Evolutionary conservation across 2,888 invertebrate species (phyloP).

Genomic region (Clusia tigrina): DNA sequence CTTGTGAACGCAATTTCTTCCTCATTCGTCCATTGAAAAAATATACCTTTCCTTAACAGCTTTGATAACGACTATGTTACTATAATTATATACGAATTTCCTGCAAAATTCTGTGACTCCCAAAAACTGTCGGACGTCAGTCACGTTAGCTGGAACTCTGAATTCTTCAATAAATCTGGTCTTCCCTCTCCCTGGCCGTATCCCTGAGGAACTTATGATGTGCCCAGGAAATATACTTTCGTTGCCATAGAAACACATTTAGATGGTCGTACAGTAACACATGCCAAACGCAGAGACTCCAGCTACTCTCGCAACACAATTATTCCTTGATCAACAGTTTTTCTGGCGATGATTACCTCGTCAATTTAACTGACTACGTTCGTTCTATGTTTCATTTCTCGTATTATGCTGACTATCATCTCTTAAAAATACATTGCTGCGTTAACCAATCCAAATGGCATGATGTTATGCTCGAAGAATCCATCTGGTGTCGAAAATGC

Average conservation of each 20-base stretch:
- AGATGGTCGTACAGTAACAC: slow-evolving; percentile 26
- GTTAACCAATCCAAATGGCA: slow-evolving; percentile 55
- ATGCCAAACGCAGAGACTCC: slow-evolving; percentile 12
- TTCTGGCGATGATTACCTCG: too few relatives aligned
- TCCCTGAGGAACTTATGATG: background rate
- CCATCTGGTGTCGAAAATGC: slow-evolving; percentile 51
- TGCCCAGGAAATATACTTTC: slow-evolving; percentile 26
- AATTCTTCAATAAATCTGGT: slow-evolving; percentile 27
- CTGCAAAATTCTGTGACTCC: slow-evolving; percentile 27
- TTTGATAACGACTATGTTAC: slow-evolving; percentile 41
- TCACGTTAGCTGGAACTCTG: slow-evolving; percentile 18
- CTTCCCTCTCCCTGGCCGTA: slow-evolving; percentile 19
- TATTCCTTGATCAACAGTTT: slow-evolving; percentile 3
- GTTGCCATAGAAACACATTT: slow-evolving; percentile 25
- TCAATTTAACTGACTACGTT: background rate
- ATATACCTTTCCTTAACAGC: slow-evolving; percentile 26
- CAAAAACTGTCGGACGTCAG: slow-evolving; percentile 26
- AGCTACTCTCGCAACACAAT: slow-evolving; percentile 8
- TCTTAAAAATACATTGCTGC: slow-evolving; percentile 44
- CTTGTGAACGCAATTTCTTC: slow-evolving; percentile 23
- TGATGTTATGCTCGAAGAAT: slow-evolving; percentile 44
- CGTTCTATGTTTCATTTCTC: background rate
- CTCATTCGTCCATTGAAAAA: slow-evolving; percentile 27
- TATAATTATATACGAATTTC: slow-evolving; percentile 38
- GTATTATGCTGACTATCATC: background rate